These are phyloP conservation scores for Coendou prehensilis DNA, from an alignment of 2,797 vertebrate species.

Conservation along the genomic window DNA sequence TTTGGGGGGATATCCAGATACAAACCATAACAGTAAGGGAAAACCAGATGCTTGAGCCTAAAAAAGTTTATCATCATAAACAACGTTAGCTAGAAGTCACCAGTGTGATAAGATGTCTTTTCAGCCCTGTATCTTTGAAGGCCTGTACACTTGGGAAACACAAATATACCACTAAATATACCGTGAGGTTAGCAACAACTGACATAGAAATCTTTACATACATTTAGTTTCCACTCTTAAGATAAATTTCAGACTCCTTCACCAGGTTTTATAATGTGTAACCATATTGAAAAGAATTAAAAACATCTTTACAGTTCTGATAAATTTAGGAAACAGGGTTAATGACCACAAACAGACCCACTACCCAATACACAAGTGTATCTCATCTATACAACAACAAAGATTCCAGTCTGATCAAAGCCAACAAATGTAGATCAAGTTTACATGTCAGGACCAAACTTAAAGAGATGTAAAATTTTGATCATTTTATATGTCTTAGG, in stretches of 20 bases:
- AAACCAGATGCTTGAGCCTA: not conserved
- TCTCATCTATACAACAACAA: not conserved
- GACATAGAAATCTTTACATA: not conserved
- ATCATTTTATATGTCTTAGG: not conserved
- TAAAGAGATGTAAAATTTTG: not conserved
- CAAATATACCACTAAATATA: not conserved
- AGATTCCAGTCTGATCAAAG: not conserved
- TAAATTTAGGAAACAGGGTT: not conserved
- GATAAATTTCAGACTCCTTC: not conserved
- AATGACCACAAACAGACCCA: not conserved
- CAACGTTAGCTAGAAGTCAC: not conserved
- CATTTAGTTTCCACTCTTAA: not conserved
- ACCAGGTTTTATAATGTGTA: not conserved
- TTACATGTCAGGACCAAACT: not conserved
- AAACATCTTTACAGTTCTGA: not conserved
- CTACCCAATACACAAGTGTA: not conserved
- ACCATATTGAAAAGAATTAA: not conserved
- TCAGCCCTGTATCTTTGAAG: not conserved
- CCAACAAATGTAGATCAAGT: not conserved
- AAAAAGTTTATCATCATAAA: not conserved
- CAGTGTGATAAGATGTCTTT: not conserved
- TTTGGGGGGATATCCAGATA: too few species aligned
- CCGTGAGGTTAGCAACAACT: not conserved
- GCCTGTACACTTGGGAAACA: not conserved
- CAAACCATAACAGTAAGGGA: not conserved